Percentiles rank a stretch among this genome's conserved stretches.
Evolutionary conservation across 1,140 invertebrate species (phyloP).

Genomic region (Ylistrum balloti): DNA sequence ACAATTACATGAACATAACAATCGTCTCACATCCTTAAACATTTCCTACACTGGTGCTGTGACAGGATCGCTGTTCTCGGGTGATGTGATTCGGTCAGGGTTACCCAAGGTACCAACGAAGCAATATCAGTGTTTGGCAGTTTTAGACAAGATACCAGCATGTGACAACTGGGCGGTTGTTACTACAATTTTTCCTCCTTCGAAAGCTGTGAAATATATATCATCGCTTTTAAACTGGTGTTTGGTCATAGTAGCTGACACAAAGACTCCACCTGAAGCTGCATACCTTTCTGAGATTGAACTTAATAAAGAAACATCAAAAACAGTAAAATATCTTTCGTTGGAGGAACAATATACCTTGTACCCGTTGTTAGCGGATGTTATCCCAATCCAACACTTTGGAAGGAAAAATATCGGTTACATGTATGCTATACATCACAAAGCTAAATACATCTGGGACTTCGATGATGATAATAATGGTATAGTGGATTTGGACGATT

Average conservation of each 20-base stretch:
- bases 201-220: neutral
- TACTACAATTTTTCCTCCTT: constrained; percentile 36
- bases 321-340: constrained; percentile 41
- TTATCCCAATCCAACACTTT: constrained; percentile 50
- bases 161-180: constrained; percentile 41
- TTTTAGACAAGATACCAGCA: neutral
- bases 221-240: neutral
- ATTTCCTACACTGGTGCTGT: neutral
- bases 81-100: neutral
- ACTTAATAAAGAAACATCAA: neutral
- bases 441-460: constrained; percentile 56
- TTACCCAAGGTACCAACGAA: neutral
- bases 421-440: constrained; percentile 55
- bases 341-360: constrained; percentile 31
- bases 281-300: neutral
- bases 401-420: constrained; percentile 61
- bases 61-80: neutral
- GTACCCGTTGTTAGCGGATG: constrained; percentile 36
- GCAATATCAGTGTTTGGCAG: too few species aligned
- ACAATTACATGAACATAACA: neutral
- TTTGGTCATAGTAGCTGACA: constrained; percentile 45
- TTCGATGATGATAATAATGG: constrained; percentile 58
- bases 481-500: constrained; percentile 21
- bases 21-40: neutral
- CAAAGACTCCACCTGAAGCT: neutral